Evolutionary conservation across 2,113 vertebrate genomes (phyloP), one percentile per base, ranked within the genome.

Genomic region (Epinephelus moara): DNA sequence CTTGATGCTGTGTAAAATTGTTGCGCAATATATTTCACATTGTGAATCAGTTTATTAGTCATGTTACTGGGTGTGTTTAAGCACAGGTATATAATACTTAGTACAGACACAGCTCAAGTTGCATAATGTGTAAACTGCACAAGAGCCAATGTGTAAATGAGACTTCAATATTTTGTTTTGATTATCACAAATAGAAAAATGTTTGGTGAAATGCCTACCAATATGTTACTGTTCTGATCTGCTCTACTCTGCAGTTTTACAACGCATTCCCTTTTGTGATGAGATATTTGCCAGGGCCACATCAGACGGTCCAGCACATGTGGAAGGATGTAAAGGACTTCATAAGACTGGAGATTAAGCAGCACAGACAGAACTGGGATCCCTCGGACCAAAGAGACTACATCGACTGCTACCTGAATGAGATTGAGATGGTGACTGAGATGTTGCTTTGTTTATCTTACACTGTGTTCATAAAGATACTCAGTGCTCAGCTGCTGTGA

Each of bases 361-460:
- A 92, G 21, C 96, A 97, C 90, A 95, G 84, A 82, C 87, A 70
- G 61, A 92, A 95, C 1, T 93, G 92, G 94, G 94, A 96, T 47
- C 91, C 94, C n/a, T 88, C 67, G 0, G 91, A 95, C 40, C 67
- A 30, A 1, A 94, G 88, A 69, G 96, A 97, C 81, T 96, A 94
- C 80, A 96, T 97, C 0, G 96, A 97, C 81, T 94, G 94, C 78
- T 97, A 94, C 77, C 91, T 97, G 45, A 92, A 74, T 3, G 95
- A 97, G 91, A 96, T 96, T 7, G 67, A 93, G 71, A 96, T 89
- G 95, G 96, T 97, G 75, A 68, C 0, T 50, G 4, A 1, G 3
- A 23, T 30, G 11, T 30, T 14, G 6, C 6, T 68, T 75, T 55
- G 1, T 45, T 33, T 21, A 33, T 13, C n/a, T 52, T 30, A 30